These are phyloP conservation scores for Ganaspis brasiliensis DNA, from an alignment of 2,888 invertebrate genomes.

Conservation along the genomic window DNA sequence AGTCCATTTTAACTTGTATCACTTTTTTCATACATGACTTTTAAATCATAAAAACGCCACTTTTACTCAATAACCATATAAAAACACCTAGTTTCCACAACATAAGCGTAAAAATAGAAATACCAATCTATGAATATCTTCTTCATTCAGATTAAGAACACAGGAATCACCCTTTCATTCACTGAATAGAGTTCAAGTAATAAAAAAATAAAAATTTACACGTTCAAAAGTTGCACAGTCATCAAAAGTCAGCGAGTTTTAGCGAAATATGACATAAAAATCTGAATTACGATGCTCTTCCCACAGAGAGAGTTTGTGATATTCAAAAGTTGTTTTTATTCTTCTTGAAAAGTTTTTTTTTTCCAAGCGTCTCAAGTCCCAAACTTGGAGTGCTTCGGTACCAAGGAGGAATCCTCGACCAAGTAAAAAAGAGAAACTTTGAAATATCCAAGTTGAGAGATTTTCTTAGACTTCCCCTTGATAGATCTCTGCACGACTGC, in stretches of 20 bases:
- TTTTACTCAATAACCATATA: too few relatives aligned
- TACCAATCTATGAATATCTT: too few relatives aligned
- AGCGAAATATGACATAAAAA: conserved; percentile 11
- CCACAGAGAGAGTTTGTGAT: not conserved
- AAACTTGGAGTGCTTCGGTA: conserved; percentile 13
- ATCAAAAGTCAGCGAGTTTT: not conserved
- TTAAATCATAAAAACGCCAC: too few relatives aligned
- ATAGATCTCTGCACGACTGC: conserved; percentile 12
- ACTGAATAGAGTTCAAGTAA: too few relatives aligned
- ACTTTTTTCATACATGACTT: too few relatives aligned
- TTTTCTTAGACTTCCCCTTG: conserved; percentile 40
- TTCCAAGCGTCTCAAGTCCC: not conserved
- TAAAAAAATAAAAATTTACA: not conserved
- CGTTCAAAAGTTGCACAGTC: not conserved
- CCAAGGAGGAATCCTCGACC: conserved; percentile 15
- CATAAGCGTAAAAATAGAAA: too few relatives aligned
- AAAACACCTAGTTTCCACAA: too few relatives aligned
- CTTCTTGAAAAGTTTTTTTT: not conserved
- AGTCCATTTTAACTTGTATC: too few relatives aligned
- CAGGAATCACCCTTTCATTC: too few relatives aligned
- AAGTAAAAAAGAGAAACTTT: conserved; percentile 50
- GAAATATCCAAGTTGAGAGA: conserved; percentile 49
- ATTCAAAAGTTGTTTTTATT: conserved; percentile 25
- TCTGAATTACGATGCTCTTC: conserved; percentile 6
- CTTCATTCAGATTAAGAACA: too few relatives aligned